A percentile compares a stretch with the other conserved stretches of the same genome.
Evolutionary conservation across 2,797 vertebrate species (phyloP).

Genomic region (Argya squamiceps): DNA sequence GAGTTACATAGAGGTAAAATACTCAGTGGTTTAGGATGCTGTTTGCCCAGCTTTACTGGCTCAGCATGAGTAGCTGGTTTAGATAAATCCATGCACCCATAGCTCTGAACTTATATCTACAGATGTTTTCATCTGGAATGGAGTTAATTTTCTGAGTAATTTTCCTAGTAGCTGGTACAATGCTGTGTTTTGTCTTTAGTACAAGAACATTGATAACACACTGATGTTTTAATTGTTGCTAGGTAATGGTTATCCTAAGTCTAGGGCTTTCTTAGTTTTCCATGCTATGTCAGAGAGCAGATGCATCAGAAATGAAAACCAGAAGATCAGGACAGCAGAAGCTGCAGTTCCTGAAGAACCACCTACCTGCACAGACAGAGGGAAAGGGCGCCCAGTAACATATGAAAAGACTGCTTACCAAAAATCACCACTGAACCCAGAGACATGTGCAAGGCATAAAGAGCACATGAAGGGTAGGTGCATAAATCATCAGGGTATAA

Average conservation of each 20-base stretch:
- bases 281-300: background rate
- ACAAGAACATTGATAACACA: background rate
- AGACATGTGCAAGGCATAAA: rapidly evolving
- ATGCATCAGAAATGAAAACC: background rate
- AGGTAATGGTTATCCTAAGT: background rate
- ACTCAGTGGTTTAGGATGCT: background rate
- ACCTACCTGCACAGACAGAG: background rate
- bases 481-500: background rate
- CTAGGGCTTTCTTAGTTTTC: background rate
- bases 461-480: background rate
- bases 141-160: background rate
- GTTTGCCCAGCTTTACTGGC: background rate
- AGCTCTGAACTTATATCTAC: background rate
- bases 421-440: background rate
- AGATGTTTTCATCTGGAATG: background rate
- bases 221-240: background rate
- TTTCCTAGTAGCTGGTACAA: background rate
- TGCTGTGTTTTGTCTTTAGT: background rate
- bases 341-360: background rate
- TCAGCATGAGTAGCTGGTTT: background rate
- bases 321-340: background rate
- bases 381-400: background rate
- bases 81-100: background rate
- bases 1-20: background rate
- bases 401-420: background rate